These are phyloP conservation scores for Saturnia pavonia DNA, from an alignment of 2,888 invertebrate genomes.

Conservation along the genomic window DNA sequence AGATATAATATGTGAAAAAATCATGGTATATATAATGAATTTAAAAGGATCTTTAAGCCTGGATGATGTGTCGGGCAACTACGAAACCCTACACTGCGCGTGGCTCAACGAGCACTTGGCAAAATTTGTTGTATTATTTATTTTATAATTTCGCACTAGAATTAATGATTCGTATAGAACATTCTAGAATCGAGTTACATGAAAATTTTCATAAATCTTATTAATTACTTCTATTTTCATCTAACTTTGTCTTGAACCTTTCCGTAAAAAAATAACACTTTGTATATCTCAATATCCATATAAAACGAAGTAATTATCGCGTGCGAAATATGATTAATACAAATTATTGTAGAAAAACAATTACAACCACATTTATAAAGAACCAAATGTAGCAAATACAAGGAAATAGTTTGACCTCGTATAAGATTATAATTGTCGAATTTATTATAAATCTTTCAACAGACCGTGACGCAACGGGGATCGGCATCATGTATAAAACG, in stretches of 20 bases:
- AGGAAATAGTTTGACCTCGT: slow-evolving; percentile 3
- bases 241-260: neutral
- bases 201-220: too few species aligned
- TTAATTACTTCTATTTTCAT: neutral
- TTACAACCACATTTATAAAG: neutral
- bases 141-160: too few species aligned
- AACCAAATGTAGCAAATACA: neutral
- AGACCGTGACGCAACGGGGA: neutral
- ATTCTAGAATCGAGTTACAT: too few species aligned
- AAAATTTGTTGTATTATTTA: too few species aligned
- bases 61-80: too few species aligned
- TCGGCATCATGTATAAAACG: neutral
- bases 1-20: too few species aligned
- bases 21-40: too few species aligned
- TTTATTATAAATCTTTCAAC: slow-evolving; percentile 8
- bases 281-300: neutral
- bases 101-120: too few species aligned
- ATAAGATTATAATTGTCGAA: neutral
- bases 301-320: neutral
- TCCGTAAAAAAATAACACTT: neutral
- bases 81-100: too few species aligned
- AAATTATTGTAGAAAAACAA: neutral
- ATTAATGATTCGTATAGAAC: too few species aligned
- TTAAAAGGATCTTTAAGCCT: too few species aligned
- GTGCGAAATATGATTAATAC: neutral